Base-by-base conservation (phyloP, 2,113 vertebrate genomes). In the Indicator indicator region DNA sequence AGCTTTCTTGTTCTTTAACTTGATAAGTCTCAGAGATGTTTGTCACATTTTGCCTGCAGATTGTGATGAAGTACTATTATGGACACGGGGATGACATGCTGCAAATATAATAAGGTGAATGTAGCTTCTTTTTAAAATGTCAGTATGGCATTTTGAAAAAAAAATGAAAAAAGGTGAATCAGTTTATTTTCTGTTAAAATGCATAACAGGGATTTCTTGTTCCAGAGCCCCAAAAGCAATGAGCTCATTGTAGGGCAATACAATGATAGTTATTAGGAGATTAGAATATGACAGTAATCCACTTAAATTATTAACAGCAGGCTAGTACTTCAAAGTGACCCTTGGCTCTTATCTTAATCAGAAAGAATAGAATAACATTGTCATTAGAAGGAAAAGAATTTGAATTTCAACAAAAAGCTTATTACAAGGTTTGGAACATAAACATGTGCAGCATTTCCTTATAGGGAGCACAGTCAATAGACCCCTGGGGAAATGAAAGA, bases 231-330 rank as follows among this genome's bases (percentile, higher is more conserved):
- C 70, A 11, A 48, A 71, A 94, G 56, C 36, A 67, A 44, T 0
- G 5, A 83, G 83, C 75, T 83, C 65, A 38, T 33, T 9, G 54
- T 17, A 56, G 65, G 73, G 81, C 73, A 79, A 73, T 38, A 62
- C 48, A 30, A 27, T 24, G 46, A 68, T 46, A 56, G 38, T 46
- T 73, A 46, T 55, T 48, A 90, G 32, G 79, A 93, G 88, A 93
- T 90, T 81, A 90, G 82, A 92, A 62, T 33, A 24, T 28, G 69
- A 78, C 76, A 92, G 81, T 65, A 93, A 95, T 81, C 88, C 76
- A 90, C 44, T 95, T 86, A 81, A 95, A 92, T 92, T 83, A 95
- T 95, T 90, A 94, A 44, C 71, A 92, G 54, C 48, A 73, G 91
- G 46, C 58, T 85, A 75, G 32, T 42, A 81, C 92, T 93, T 89